Percentiles rank a stretch among this genome's conserved stretches.
Conservation (phyloP, 2,888 invertebrate species). For the Drosophila lutescens region DNA sequence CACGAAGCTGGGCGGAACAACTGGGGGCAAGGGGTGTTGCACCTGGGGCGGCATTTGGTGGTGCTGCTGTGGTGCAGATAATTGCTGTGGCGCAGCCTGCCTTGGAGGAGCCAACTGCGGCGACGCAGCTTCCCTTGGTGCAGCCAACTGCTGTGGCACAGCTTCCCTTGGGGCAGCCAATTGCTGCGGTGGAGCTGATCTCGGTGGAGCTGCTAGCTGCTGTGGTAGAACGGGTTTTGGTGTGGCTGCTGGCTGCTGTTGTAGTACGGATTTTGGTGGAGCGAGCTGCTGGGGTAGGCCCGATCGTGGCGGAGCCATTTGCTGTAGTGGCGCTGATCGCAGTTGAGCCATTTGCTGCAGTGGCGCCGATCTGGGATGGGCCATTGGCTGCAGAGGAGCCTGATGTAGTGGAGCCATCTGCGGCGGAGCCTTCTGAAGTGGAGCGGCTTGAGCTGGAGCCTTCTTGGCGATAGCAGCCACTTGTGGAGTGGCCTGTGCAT, state of each 20-base stretch:
- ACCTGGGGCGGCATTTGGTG: background rate
- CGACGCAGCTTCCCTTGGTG: background rate
- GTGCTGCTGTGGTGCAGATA: background rate
- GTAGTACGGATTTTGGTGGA: background rate
- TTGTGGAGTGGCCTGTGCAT: background rate
- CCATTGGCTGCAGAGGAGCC: background rate
- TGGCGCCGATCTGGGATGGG: background rate
- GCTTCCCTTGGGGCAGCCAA: background rate
- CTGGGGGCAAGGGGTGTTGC: background rate
- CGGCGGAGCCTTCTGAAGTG: background rate
- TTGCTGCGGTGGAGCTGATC: background rate
- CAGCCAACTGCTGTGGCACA: background rate
- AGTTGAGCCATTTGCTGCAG: background rate
- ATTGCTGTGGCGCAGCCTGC: background rate
- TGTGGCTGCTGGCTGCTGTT: background rate
- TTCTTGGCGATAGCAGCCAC: background rate
- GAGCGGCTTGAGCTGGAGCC: background rate
- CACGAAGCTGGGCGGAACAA: constrained; percentile 2
- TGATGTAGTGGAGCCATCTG: background rate
- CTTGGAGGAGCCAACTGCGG: background rate
- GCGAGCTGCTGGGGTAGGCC: background rate
- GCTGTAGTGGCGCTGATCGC: background rate
- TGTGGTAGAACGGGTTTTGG: background rate
- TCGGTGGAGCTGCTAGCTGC: background rate
- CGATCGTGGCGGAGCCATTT: background rate